Percentiles rank a stretch among this genome's conserved stretches.
Conservation (phyloP, 2,113 vertebrate species). For the Megaceryle maxima region DNA sequence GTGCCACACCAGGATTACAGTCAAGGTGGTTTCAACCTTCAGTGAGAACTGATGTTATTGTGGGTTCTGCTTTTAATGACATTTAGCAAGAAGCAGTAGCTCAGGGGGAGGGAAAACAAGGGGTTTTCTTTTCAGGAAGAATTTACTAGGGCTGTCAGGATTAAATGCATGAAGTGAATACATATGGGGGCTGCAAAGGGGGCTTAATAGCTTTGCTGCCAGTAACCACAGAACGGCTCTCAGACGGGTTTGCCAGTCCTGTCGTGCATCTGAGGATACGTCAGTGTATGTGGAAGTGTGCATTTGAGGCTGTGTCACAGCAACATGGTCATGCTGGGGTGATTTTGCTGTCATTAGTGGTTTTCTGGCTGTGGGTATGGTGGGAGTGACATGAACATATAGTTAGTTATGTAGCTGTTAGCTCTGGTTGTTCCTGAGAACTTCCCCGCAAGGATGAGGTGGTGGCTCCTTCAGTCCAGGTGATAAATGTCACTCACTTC, state of each 20-base stretch:
- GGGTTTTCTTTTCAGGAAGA: constrained; percentile 25
- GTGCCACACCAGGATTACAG: constrained; percentile 62
- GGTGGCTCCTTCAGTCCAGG: not conserved
- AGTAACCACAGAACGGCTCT: not conserved
- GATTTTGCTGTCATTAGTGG: not conserved
- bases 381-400: not conserved
- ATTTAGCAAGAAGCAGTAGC: constrained; percentile 35
- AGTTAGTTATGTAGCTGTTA: not conserved
- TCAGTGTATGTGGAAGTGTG: not conserved
- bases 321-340: not conserved
- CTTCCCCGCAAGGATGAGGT: not conserved
- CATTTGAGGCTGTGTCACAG: not conserved
- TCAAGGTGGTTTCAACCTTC: constrained; percentile 78
- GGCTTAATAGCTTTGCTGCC: not conserved
- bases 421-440: not conserved
- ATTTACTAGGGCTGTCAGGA: constrained; percentile 39
- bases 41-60: not conserved
- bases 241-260: not conserved
- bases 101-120: not conserved
- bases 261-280: not conserved
- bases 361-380: not conserved
- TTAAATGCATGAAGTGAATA: not conserved
- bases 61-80: constrained; percentile 38
- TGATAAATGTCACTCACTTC: not conserved
- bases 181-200: not conserved